Conservation (phyloP, 2,797 vertebrate species). For the Rhinogobio ventralis region DNA sequence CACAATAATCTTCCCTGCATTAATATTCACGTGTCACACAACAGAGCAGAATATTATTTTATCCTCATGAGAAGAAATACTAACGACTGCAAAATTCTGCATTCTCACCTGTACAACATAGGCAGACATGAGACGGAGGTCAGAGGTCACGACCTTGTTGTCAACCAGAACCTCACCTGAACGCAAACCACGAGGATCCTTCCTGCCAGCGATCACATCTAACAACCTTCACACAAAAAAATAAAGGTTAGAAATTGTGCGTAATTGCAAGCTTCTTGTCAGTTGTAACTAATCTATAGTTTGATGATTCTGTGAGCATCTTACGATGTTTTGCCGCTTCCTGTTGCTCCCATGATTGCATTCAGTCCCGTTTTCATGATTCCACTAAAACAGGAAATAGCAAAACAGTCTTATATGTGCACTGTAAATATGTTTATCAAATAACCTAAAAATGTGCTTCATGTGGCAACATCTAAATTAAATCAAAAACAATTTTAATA, state of each 20-base stretch:
- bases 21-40: conserved; percentile 2
- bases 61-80: neutral
- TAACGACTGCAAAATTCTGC: neutral
- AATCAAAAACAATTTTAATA: neutral
- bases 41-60: neutral
- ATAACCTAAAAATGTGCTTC: neutral
- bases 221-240: conserved; percentile 70
- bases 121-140: conserved; percentile 77
- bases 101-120: conserved; percentile 80
- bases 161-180: conserved; percentile 75
- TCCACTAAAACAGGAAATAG: conserved; percentile 73
- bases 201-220: conserved; percentile 80
- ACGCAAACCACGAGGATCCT: conserved; percentile 77
- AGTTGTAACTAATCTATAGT: neutral
- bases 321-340: conserved; percentile 86
- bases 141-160: conserved; percentile 71
- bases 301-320: conserved; percentile 43
- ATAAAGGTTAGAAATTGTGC: neutral
- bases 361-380: conserved; percentile 83
- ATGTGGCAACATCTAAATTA: neutral
- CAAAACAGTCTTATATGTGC: neutral
- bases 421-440: neutral
- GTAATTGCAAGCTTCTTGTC: neutral
- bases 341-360: conserved; percentile 83
- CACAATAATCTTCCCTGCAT: neutral